Percentiles rank a stretch among this genome's conserved stretches.
phyloP scores from a whole-genome alignment of 1,140 invertebrate species.

The Drosophila sp. region DNA sequence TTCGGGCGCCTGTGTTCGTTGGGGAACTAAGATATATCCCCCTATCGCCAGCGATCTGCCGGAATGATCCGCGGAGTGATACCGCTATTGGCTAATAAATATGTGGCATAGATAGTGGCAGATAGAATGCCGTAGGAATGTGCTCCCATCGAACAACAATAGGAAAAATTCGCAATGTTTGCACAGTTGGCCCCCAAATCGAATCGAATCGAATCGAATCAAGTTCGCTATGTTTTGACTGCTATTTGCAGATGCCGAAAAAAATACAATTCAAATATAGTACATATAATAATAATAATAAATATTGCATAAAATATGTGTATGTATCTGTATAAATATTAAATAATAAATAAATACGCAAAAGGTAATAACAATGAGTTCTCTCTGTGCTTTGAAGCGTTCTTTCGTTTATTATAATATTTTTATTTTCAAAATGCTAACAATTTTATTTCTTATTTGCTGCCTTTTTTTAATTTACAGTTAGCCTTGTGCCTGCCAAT shows the following conservation, averaged over 20 bases:
- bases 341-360: conserved; percentile 24
- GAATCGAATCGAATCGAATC: conserved; percentile 45
- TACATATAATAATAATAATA: conserved; percentile 61
- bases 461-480: conserved; percentile 38
- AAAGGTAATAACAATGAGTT: conserved; percentile 47
- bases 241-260: conserved; percentile 31
- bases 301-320: conserved; percentile 69
- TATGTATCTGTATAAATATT: too few relatives aligned
- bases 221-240: conserved; percentile 56
- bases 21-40: not conserved
- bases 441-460: conserved; percentile 17
- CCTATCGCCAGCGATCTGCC: too few relatives aligned
- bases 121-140: not conserved
- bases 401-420: conserved; percentile 40
- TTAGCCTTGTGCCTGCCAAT: conserved; percentile 35
- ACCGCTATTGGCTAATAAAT: not conserved
- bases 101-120: not conserved
- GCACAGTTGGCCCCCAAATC: conserved; percentile 78
- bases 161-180: conserved; percentile 53
- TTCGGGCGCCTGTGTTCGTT: not conserved
- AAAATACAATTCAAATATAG: conserved; percentile 36
- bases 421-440: conserved; percentile 53
- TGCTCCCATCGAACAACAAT: not conserved
- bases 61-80: not conserved
- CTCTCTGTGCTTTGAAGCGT: conserved; percentile 53